phyloP scores from a whole-genome alignment of 2,888 invertebrate species.

The Spodoptera picta region DNA sequence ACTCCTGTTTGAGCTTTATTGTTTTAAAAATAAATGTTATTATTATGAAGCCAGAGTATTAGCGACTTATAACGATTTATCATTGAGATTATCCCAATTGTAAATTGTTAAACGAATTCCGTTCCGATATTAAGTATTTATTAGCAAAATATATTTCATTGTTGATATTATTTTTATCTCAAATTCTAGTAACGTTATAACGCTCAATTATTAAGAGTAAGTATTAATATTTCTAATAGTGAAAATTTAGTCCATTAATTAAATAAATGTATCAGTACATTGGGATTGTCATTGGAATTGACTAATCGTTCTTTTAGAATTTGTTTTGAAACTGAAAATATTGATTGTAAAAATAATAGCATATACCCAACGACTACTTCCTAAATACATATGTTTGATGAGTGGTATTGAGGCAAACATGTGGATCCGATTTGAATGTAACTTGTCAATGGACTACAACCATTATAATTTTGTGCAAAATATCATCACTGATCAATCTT shows the following conservation, averaged over 20 bases:
- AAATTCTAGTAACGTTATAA: constrained; percentile 71
- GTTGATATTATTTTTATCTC: constrained; percentile 56
- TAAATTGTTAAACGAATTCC: constrained; percentile 38
- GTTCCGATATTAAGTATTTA: constrained; percentile 40
- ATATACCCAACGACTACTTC: too few relatives aligned
- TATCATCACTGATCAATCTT: constrained; percentile 2
- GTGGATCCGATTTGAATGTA: too few relatives aligned
- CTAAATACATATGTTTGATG: too few relatives aligned
- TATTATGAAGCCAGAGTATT: constrained; percentile 6
- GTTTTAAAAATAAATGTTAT: constrained; percentile 11
- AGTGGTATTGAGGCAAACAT: too few relatives aligned
- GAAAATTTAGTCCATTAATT: constrained; percentile 72
- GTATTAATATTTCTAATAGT: constrained; percentile 65
- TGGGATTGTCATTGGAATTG: constrained; percentile 62
- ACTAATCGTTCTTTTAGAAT: constrained; percentile 29
- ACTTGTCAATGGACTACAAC: too few relatives aligned
- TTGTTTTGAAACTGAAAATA: constrained; percentile 19
- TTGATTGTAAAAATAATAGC: neutral
- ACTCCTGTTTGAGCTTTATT: constrained; percentile 20
- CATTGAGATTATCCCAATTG: constrained; percentile 6
- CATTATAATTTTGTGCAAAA: too few relatives aligned
- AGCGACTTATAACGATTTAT: constrained; percentile 10
- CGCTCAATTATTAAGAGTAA: constrained; percentile 81
- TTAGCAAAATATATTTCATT: constrained; percentile 55
- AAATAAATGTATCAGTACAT: constrained; percentile 64